phyloP scores from a whole-genome alignment of 2,797 vertebrate species.

The Mycteria americana region DNA sequence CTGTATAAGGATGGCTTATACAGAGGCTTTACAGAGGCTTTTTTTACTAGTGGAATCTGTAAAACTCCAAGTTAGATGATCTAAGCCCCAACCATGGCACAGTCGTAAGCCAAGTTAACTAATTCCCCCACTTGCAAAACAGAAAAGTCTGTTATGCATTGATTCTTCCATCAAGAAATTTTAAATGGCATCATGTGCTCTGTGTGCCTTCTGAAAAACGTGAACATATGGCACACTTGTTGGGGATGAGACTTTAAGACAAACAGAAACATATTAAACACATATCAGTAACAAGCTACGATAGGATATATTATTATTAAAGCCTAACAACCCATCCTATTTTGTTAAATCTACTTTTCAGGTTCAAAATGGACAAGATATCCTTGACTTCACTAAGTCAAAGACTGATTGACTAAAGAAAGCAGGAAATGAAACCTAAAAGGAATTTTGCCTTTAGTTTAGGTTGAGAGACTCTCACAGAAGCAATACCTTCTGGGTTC shows the following conservation, averaged over 20 bases:
- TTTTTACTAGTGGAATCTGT: neutral
- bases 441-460: neutral
- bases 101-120: neutral
- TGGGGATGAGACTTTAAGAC: neutral
- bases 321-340: neutral
- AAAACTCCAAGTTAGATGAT: neutral
- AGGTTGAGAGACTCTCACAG: neutral
- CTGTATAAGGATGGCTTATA: too few relatives aligned
- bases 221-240: neutral
- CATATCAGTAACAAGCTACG: accelerated
- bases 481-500: neutral
- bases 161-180: neutral
- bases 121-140: neutral
- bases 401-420: neutral
- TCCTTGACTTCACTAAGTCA: neutral
- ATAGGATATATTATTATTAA: neutral
- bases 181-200: neutral
- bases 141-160: neutral
- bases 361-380: neutral
- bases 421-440: neutral
- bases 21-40: neutral
- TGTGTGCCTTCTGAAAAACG: neutral
- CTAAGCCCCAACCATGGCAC: neutral
- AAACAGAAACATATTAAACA: neutral
- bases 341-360: neutral